Evolutionary conservation across 2,888 invertebrate species (phyloP).

Genomic region (Apamea sordens): DNA sequence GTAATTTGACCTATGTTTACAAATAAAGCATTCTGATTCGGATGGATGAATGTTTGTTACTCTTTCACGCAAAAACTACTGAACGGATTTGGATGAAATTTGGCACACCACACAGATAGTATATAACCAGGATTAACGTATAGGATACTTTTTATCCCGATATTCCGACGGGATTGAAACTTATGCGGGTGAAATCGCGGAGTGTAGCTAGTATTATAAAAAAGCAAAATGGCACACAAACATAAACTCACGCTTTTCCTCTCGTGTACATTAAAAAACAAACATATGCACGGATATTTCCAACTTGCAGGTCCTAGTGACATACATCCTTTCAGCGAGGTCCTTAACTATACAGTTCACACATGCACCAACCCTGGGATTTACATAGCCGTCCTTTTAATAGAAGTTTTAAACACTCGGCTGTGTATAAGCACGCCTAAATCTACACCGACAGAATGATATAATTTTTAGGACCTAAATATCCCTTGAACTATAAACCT

Average conservation of each 20-base stretch:
- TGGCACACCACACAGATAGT: too few relatives aligned
- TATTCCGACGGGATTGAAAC: too few relatives aligned
- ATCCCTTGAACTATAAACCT: slow-evolving; percentile 25
- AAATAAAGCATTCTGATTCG: too few relatives aligned
- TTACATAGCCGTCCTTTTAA: neutral
- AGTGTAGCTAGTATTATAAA: too few relatives aligned
- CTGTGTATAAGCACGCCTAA: neutral
- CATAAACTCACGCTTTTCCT: neutral
- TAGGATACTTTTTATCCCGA: too few relatives aligned
- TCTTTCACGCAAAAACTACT: too few relatives aligned
- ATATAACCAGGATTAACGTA: too few relatives aligned
- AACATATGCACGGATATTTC: neutral
- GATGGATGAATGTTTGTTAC: too few relatives aligned
- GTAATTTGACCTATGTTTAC: too few relatives aligned
- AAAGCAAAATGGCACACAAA: neutral
- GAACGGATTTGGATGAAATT: too few relatives aligned
- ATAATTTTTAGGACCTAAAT: slow-evolving; percentile 4
- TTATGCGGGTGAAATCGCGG: too few relatives aligned
- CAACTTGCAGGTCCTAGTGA: neutral
- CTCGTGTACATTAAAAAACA: neutral
- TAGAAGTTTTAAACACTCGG: neutral
- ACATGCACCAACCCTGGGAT: neutral
- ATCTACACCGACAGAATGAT: neutral
- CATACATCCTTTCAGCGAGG: too few relatives aligned
- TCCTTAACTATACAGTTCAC: neutral